These are phyloP conservation scores for Oligia latruncula DNA, from an alignment of 2,888 invertebrate genomes.

Conservation along the genomic window DNA sequence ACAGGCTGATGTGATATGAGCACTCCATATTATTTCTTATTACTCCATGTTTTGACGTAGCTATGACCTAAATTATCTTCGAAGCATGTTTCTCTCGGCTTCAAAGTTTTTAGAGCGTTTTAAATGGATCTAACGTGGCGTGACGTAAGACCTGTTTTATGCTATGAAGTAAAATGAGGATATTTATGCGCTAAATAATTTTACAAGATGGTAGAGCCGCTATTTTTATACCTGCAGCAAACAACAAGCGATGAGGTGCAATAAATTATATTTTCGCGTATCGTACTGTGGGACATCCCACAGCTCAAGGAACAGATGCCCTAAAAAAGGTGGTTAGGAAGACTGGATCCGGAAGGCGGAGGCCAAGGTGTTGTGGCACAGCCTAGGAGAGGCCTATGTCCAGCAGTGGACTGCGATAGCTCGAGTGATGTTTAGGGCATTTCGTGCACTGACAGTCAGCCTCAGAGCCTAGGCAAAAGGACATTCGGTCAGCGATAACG, in stretches of 20 bases:
- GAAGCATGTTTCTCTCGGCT: conserved; percentile 48
- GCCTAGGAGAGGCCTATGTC: background rate
- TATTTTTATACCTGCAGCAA: background rate
- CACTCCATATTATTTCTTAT: conserved; percentile 17
- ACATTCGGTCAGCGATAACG: background rate
- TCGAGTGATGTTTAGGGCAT: background rate
- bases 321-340: background rate
- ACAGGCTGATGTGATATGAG: background rate
- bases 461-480: background rate
- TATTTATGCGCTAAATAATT: conserved; percentile 37
- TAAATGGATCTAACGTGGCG: conserved; percentile 53
- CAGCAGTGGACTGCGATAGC: background rate
- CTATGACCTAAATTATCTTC: conserved; percentile 57
- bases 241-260: background rate
- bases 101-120: conserved; percentile 60
- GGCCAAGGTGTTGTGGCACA: background rate
- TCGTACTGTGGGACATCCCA: background rate
- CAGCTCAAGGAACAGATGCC: background rate
- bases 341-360: background rate
- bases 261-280: background rate
- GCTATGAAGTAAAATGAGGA: conserved; percentile 23
- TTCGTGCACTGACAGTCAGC: background rate
- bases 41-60: conserved; percentile 24
- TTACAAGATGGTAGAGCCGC: background rate
- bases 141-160: conserved; percentile 51